phyloP scores from a whole-genome alignment of 2,888 invertebrate genomes.

The Dicranocentrus wangi region DNA sequence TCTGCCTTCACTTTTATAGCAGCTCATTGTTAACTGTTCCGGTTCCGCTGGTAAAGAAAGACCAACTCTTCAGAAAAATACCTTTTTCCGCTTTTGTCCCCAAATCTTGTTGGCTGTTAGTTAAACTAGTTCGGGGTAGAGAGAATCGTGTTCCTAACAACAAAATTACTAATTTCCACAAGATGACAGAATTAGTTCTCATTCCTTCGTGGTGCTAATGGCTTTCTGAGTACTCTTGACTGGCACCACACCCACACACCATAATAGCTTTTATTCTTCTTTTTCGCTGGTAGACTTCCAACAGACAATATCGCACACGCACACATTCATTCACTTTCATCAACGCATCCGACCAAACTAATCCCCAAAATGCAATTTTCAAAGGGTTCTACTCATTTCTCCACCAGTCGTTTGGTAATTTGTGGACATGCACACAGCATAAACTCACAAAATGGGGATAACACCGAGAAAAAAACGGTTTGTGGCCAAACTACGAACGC shows the following conservation, averaged over 20 bases:
- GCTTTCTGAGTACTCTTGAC: constrained; percentile 54
- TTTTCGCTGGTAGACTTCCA: background rate
- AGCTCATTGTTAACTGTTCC: no score
- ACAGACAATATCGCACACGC: background rate
- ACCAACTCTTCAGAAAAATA: no score
- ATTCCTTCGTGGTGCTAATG: constrained; percentile 55
- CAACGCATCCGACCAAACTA: constrained; percentile 45
- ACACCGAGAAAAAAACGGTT: no score
- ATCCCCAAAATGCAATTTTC: constrained; percentile 51
- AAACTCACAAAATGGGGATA: constrained; percentile 3
- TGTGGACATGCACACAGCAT: constrained; percentile 17
- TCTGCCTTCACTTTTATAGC: no score
- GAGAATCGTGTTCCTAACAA: no score
- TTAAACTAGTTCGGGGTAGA: no score
- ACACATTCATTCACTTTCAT: constrained; percentile 41
- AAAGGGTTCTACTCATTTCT: constrained; percentile 41
- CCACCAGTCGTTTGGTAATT: constrained; percentile 49
- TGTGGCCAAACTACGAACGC: no score
- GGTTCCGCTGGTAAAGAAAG: no score
- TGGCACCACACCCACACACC: constrained; percentile 48
- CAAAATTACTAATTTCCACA: constrained; percentile 55
- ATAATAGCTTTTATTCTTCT: constrained; percentile 24
- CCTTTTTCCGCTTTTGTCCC: no score
- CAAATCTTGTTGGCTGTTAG: no score
- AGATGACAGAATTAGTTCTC: constrained; percentile 57